Evolutionary conservation across 1,140 invertebrate species (phyloP), one percentile per base, ranked within the genome.

Genomic region (Dinoponera quadriceps): DNA sequence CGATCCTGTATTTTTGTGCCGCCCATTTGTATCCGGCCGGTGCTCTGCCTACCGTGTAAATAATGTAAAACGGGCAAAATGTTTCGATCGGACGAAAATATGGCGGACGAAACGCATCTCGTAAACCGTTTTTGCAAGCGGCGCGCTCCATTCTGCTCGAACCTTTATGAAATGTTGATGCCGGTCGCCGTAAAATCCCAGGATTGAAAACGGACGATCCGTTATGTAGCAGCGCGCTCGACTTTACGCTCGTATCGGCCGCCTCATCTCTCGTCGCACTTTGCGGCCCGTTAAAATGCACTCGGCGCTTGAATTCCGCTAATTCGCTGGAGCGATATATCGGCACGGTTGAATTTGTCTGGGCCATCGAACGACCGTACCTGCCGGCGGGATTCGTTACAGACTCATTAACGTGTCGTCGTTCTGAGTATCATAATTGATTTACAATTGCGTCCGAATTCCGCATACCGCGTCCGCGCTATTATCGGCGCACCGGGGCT

Each of bases 81-180:
- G 49, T 85, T 57, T 82, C 73, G 62, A 71, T 44, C 57, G 66
- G 25, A 72, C 65, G 33, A 62, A 82, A 82, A 74, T 82, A 82
- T 63, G 55, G 48, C 44, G 38, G 69, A 60, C 77, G 66, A 81
- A 81, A 81, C 55, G 78, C 48, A 48, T 81, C 69, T 44, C 54
- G 83, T 85, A 82, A 86, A 85, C 54, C 63, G 27, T 62, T 86
- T 74, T 83, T 83, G 72, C 60, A 51, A 54, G 25, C 59, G 49
- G 44, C 33, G 44, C 18, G 18, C 68, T 57, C 51, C 71, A 82
- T 82, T 82, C 75, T 65, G 60, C n/a, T 49, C 69, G 75, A 85
- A 74, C 68, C 83, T 85, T 81, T 68, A 84, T 74, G 55, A 71
- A 82, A 82, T 63, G 48, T 68, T 69, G 18, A 25, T 25, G 20